These are phyloP conservation scores for Melanotaenia duboulayi DNA, from an alignment of 2,113 vertebrate species.

Conservation along the genomic window DNA sequence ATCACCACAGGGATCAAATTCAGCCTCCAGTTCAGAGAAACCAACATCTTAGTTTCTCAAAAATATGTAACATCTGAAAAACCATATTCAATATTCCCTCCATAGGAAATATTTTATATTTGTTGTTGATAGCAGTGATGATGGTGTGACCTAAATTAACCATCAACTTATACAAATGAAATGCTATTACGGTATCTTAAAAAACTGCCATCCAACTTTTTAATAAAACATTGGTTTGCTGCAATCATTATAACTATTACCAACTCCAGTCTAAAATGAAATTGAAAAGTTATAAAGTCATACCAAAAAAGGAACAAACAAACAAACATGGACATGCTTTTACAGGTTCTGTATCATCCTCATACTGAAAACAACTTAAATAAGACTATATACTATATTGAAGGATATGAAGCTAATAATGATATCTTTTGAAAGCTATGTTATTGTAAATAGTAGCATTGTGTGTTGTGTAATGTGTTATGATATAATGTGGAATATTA, in stretches of 20 bases:
- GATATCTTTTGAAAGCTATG: no score
- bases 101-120: not conserved
- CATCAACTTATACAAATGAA: not conserved
- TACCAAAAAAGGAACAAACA: not conserved
- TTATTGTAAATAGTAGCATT: no score
- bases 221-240: not conserved
- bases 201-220: not conserved
- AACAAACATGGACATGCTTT: not conserved
- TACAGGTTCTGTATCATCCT: not conserved
- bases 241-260: not conserved
- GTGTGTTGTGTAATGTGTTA: no score
- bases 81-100: not conserved
- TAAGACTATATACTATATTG: not conserved
- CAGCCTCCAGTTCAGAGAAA: not conserved
- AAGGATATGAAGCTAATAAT: no score
- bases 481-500: no score
- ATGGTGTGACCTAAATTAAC: not conserved
- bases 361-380: not conserved
- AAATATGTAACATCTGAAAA: not conserved
- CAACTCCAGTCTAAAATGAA: not conserved
- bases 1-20: not conserved
- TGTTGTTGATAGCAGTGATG: constrained; percentile 1
- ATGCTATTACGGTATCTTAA: not conserved
- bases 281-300: not conserved
- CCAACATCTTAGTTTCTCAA: not conserved